phyloP scores from a whole-genome alignment of 2,888 invertebrate species.

The Lasioglossum pauxillum region DNA sequence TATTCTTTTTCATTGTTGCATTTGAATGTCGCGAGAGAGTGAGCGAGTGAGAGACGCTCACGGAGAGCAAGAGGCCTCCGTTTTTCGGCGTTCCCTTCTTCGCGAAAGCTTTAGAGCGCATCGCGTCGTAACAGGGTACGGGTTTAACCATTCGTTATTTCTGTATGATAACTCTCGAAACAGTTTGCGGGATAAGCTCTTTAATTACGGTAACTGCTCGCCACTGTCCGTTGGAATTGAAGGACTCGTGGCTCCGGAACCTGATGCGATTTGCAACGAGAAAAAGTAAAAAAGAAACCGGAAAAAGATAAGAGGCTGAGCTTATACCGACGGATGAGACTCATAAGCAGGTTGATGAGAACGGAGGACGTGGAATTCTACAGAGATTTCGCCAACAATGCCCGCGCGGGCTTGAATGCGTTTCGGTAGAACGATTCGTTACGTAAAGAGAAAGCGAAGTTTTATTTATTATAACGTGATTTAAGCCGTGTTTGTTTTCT shows the following conservation, averaged over 20 bases:
- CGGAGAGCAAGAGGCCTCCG: background rate
- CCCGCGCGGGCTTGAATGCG: background rate
- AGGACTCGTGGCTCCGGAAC: slow-evolving; percentile 18
- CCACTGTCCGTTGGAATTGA: slow-evolving; percentile 16
- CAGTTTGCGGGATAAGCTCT: slow-evolving; percentile 37
- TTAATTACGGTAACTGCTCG: slow-evolving; percentile 45
- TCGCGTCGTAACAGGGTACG: slow-evolving; percentile 13
- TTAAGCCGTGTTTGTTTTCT: background rate
- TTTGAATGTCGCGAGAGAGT: slow-evolving; percentile 4
- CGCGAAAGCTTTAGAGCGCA: background rate
- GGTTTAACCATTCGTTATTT: slow-evolving; percentile 24
- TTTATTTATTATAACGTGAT: background rate
- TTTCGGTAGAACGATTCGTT: slow-evolving; percentile 7
- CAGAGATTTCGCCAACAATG: background rate
- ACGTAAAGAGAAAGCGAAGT: no score
- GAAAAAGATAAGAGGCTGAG: slow-evolving; percentile 20
- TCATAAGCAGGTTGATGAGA: slow-evolving; percentile 15
- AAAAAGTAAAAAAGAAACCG: background rate
- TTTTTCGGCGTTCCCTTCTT: background rate
- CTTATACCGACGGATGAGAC: background rate
- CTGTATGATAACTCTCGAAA: slow-evolving; percentile 30
- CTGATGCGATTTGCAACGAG: slow-evolving; percentile 24
- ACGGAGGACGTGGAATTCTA: slow-evolving; percentile 5
- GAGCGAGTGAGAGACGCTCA: background rate
- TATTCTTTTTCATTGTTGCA: slow-evolving; percentile 13